Evolutionary conservation across 2,797 vertebrate genomes (phyloP), one percentile per base, ranked within the genome.

Genomic region (Tenualosa thibaudeaui): DNA sequence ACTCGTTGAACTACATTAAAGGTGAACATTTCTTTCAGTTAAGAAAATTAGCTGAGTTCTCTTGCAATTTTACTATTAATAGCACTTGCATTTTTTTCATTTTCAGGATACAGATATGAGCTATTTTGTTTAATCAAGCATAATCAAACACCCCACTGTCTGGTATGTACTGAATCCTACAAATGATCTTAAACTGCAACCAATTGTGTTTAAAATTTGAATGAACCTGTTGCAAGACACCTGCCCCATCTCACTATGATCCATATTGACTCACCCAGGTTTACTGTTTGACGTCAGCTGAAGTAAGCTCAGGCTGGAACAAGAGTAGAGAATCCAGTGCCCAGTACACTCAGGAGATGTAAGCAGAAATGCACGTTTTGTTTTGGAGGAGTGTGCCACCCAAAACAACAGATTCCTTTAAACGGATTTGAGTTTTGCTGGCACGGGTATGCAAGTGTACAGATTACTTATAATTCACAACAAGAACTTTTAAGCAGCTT

Each of bases 1-100:
- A 97, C 92, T 96, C 96, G 24, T 92, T 96, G 86, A 97, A 97
- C 91, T 97, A 97, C 89, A 97, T 97, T 81, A 97, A 97, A 96
- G 96, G 96, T 97, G 93, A 89, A 83, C 53, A 65, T 50, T 0
- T 81, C 22, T 12, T 19, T 51, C 12, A 17, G 50, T 24, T 37
- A 56, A 54, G 49, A 40, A 12, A 37, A 26, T 75, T 40, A 5
- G 22, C 40, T 75, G 2, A 37, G 15, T 43, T 68, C 24, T 68
- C 2, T 40, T 5, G 9, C 37, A 3, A 58, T 22, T 2, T 43
- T 46, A 46, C 5, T 43, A 46, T 43, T 78, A 22, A 78, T 9
- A 8, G 43, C 5, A 13, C 26, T 43, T 78, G 15, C 2, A 82
- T 84, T 82, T 31, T 22, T 81, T 71, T 82, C 3, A 62, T 87